Conservation (phyloP, 2,113 vertebrate species). For the Crotalus horridus region DNA sequence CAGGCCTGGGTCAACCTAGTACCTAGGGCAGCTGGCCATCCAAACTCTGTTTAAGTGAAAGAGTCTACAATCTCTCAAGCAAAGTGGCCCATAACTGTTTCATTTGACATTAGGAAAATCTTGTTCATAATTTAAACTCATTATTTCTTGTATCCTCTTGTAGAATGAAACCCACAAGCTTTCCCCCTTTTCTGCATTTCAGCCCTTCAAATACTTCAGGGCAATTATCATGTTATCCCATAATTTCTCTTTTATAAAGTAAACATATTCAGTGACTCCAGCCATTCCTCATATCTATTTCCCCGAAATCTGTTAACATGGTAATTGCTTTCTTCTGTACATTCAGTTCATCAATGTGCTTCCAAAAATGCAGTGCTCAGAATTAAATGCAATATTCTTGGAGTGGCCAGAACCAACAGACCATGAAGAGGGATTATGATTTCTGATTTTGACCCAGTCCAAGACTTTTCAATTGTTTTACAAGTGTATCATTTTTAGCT, state of each 20-base stretch:
- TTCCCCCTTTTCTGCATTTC: neutral
- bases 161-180: neutral
- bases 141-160: neutral
- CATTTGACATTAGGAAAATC: neutral
- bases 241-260: too few species aligned
- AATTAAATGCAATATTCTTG: neutral
- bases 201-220: neutral
- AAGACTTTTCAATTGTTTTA: too few species aligned
- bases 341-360: neutral
- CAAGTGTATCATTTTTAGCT: constrained; percentile 30
- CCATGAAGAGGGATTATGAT: neutral
- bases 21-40: neutral
- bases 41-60: neutral
- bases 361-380: neutral
- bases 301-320: neutral
- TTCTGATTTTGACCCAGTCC: neutral
- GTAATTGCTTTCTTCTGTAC: neutral
- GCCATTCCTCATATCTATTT: neutral
- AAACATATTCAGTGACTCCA: too few species aligned
- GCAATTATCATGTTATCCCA: too few species aligned
- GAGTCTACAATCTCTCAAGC: neutral
- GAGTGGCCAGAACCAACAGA: neutral
- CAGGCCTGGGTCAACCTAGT: too few species aligned
- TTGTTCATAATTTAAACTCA: neutral
- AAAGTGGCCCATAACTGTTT: neutral